Evolutionary conservation across 2,113 vertebrate genomes (phyloP), one percentile per base, ranked within the genome.

Genomic region (Apaloderma vittatum): DNA sequence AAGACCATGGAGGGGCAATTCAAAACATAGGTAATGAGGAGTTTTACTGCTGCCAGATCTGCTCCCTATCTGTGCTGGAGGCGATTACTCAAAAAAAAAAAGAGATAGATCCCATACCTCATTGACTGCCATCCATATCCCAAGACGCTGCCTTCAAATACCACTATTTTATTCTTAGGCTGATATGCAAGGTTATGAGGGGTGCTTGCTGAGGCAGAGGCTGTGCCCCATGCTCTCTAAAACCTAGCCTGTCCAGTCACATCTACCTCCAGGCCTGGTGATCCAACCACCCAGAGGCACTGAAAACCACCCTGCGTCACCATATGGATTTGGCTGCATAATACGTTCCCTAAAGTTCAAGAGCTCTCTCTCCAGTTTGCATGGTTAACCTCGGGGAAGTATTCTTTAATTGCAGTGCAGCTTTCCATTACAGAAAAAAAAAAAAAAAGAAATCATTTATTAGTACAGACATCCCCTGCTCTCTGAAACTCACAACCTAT

Each of bases 291-390:
- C 77, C 74, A 82, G 61, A 72, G 61, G 62, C 66, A 85, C 4
- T 7, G 32, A 72, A 82, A 92, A 59, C 37, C 1, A 0, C 66
- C 20, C 81, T 67, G 32, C 2, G 1, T 30, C 1, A 2, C 75
- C 76, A 88, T 54, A 83, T 61, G 48, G 27, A 93, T 46, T 73
- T 85, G 55, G 20, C 46, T 80, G n/a, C 0, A 0, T 40, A 55
- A 26, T 15, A 49, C 0, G 26, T 17, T 59, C 73, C 66, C 92
- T 78, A 52, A 68, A 75, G 85, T 59, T 45, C 48, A 51, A 78
- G 34, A 74, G 37, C 77, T 48, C 65, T 74, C 58, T 58, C 73
- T 78, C 52, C 88, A 61, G 85, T 37, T 52, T 48, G 57, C 12
- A 11, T 10, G 61, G 18, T 49, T 86, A 86, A 88, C 58, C 74